Base-by-base conservation (phyloP, 2,797 vertebrate genomes). In the Danio choprae region DNA sequence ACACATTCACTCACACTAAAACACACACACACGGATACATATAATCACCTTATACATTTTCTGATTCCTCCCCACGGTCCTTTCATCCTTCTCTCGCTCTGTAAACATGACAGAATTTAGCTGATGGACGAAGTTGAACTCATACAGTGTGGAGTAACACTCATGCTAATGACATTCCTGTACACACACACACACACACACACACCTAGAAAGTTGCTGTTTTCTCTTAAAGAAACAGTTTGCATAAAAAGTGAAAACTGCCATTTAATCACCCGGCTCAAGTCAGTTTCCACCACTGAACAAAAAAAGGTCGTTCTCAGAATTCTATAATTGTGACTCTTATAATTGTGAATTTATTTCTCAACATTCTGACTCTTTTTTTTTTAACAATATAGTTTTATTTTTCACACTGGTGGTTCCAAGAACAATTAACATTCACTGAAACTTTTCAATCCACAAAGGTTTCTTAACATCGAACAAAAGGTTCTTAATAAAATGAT, bases 111-210 rank as follows among this genome's bases (percentile, higher is more conserved):
- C 76, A 48, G 46, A 74, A 62, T 53, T 65, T 20, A 16, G 56
- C 69, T 80, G 72, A 80, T 77, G 77, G 81, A 77, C 46, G 67
- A 80, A 79, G 80, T 16, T 41, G n/a, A 41, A 80, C 73, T 55
- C 83, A 74, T 62, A 18, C 64, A 67, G 76, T 72, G 68, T 63
- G 68, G 50, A 71, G 41, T 55, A 78, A 74, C 75, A 71, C 76
- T 64, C 59, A 50, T 62, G 60, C 64, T 51, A 46, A 78, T 53
- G 64, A 74, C 40, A 78, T 74, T 63, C 29, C 20, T 20, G 12
- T 51, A 70, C 43, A 55, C 46, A 62, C 43, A 44, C 60, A 29
- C n/a, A n/a, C n/a, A 72, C 58, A 77, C 48, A 68, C 60, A 44
- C 50, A 72, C 74, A 58, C 65, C 75, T n/a, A 63, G 22, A 76